phyloP scores from a whole-genome alignment of 1,140 invertebrate genomes.

The Drosophila hydei region DNA sequence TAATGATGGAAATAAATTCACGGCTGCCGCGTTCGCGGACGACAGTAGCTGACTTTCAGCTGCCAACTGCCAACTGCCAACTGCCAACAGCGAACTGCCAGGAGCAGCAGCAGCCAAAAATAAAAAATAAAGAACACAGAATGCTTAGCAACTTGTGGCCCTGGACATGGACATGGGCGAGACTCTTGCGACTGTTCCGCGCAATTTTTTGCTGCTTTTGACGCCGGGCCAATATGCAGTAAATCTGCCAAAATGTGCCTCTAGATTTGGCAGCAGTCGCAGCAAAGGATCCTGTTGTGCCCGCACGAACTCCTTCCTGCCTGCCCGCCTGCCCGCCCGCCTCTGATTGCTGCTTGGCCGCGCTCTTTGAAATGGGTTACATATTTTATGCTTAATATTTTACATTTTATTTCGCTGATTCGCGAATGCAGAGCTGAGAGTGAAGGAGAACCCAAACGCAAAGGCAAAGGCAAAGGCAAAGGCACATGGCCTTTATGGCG shows the following conservation, averaged over 20 bases:
- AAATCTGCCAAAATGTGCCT: constrained; percentile 83
- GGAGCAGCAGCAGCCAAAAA: constrained; percentile 45
- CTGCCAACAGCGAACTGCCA: constrained; percentile 57
- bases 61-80: constrained; percentile 53
- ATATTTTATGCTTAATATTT: constrained; percentile 84
- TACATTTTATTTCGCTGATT: constrained; percentile 75
- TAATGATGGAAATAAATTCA: constrained; percentile 83
- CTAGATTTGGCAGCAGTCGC: constrained; percentile 74
- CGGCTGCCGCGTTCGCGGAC: constrained; percentile 40
- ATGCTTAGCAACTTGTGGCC: constrained; percentile 47
- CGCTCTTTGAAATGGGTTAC: constrained; percentile 78
- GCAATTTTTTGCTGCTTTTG: constrained; percentile 78
- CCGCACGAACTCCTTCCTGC: neutral
- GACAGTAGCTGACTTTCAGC: constrained; percentile 54
- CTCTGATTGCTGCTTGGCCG: constrained; percentile 16
- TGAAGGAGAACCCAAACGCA: constrained; percentile 6
- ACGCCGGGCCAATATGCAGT: constrained; percentile 83
- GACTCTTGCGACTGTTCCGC: constrained; percentile 58
- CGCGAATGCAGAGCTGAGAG: constrained; percentile 16
- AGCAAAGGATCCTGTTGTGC: constrained; percentile 3
- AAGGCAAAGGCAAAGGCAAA: constrained; percentile 18
- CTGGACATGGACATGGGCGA: neutral
- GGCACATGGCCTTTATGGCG: constrained; percentile 30
- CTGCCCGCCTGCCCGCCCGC: neutral
- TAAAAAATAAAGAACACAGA: constrained; percentile 3